Conservation (phyloP, 2,113 vertebrate genomes). For the Isurus oxyrinchus region DNA sequence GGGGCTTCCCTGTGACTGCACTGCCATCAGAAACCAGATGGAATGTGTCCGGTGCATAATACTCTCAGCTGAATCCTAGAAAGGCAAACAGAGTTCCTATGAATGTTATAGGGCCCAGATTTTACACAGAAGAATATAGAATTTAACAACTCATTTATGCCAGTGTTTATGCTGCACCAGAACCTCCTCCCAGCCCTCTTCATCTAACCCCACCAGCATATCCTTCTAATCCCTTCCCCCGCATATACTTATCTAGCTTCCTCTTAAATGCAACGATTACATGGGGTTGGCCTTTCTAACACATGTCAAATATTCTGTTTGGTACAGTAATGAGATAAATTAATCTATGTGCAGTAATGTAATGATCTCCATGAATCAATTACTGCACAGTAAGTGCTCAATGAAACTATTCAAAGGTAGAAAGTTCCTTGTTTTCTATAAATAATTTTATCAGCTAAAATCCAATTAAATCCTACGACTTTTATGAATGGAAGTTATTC, state of each 20-base stretch:
- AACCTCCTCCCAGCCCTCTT: not conserved
- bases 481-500: slow-evolving; percentile 40
- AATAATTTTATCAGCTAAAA: slow-evolving; percentile 30
- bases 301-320: slow-evolving; percentile 38
- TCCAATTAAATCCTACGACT: slow-evolving; percentile 38
- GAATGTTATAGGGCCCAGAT: not conserved
- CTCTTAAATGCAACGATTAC: not conserved
- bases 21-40: not conserved
- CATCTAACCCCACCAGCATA: not conserved
- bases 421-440: slow-evolving; percentile 23
- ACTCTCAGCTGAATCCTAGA: not conserved
- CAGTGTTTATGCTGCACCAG: not conserved
- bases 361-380: slow-evolving; percentile 41
- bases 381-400: slow-evolving; percentile 37
- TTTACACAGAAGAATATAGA: too few species aligned
- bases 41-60: not conserved
- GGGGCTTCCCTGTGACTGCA: not conserved
- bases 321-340: slow-evolving; percentile 37
- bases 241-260: not conserved
- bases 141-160: too few species aligned
- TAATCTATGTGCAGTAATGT: slow-evolving; percentile 42
- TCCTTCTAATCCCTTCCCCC: not conserved
- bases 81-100: not conserved
- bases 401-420: slow-evolving; percentile 22
- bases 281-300: slow-evolving; percentile 21